Conservation (phyloP, 2,113 vertebrate genomes). For the Lethenteron camtschaticum region DNA sequence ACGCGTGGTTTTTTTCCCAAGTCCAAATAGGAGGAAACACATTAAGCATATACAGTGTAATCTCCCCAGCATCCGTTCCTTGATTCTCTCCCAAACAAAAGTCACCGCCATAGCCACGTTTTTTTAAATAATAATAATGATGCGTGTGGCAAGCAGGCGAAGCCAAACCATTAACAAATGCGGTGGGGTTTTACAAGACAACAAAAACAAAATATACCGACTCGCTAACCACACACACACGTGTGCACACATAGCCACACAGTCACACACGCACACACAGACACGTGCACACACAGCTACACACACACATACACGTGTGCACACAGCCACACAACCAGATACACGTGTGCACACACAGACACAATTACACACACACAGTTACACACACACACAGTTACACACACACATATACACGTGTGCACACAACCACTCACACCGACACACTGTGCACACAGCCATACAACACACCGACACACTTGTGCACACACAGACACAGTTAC, state of each 20-base stretch:
- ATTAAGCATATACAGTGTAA: too few species aligned
- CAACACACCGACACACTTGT: background rate
- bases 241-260: background rate
- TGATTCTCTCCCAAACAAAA: too few species aligned
- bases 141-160: too few species aligned
- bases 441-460: background rate
- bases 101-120: too few species aligned
- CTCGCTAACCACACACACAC: background rate
- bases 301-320: background rate
- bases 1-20: too few species aligned
- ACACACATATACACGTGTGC: background rate
- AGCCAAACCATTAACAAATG: too few species aligned
- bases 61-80: too few species aligned
- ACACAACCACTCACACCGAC: background rate
- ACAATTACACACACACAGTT: background rate
- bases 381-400: background rate
- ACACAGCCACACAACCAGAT: background rate
- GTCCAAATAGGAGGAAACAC: too few species aligned
- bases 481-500: background rate
- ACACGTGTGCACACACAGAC: background rate
- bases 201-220: too few species aligned
- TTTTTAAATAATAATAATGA: too few species aligned
- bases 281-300: background rate
- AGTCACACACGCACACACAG: background rate
- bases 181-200: too few species aligned